Conservation (phyloP, 2,113 vertebrate species). For the Perca flavescens region DNA sequence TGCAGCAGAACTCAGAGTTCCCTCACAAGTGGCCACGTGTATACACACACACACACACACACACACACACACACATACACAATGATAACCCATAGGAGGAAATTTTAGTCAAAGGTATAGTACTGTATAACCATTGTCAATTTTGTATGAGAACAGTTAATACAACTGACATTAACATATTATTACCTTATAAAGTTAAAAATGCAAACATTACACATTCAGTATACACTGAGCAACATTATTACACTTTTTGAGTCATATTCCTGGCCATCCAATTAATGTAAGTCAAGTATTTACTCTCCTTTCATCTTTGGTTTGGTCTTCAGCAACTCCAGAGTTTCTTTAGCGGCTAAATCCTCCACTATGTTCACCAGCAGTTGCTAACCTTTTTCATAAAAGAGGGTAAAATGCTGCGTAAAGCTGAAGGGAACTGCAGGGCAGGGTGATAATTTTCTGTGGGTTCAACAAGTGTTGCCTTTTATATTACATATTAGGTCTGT, state of each 20-base stretch:
- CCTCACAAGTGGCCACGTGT: conserved; percentile 17
- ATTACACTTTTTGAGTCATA: too few relatives aligned
- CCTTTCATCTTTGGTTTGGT: background rate
- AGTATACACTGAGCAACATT: background rate
- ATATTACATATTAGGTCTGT: background rate
- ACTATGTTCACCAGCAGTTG: background rate
- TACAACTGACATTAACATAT: background rate
- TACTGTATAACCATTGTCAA: background rate
- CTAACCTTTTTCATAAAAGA: background rate
- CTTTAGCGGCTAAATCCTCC: background rate
- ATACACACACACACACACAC: conserved; percentile 7
- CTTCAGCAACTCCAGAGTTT: background rate
- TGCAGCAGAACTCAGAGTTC: conserved; percentile 41
- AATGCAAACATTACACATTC: background rate
- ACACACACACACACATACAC: background rate
- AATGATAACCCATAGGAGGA: conserved; percentile 17
- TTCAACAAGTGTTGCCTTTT: background rate
- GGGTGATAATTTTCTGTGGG: background rate
- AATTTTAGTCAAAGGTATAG: background rate
- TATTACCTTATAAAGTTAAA: too few relatives aligned
- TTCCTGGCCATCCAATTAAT: background rate
- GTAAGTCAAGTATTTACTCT: background rate
- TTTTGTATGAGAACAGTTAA: background rate
- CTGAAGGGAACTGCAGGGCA: background rate
- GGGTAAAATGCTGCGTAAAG: background rate